These are phyloP conservation scores for Panagrolaimus sp. DNA, from an alignment of 1,140 invertebrate genomes.

Conservation along the genomic window DNA sequence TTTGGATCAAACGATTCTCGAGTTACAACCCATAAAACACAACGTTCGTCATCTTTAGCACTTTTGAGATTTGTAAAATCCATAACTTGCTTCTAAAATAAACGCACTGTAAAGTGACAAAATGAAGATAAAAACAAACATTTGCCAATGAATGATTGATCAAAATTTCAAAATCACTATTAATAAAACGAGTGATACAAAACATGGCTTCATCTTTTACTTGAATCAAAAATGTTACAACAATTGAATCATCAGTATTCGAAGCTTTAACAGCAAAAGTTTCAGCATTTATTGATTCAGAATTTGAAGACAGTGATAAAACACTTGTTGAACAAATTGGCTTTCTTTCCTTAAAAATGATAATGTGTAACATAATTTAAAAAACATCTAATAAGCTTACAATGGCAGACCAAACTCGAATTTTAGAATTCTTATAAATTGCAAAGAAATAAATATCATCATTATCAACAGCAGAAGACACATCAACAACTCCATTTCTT, in stretches of 20 bases:
- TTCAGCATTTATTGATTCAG: too few relatives aligned
- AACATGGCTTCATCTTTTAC: too few relatives aligned
- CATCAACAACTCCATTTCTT: neutral
- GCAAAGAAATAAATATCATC: neutral
- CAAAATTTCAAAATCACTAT: neutral
- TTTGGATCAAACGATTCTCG: neutral
- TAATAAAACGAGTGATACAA: too few relatives aligned
- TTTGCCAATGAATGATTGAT: too few relatives aligned
- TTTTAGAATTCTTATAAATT: neutral
- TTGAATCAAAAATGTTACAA: too few relatives aligned
- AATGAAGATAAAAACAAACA: too few relatives aligned
- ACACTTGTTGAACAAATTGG: too few relatives aligned
- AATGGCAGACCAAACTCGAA: constrained; percentile 1
- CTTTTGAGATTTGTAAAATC: neutral
- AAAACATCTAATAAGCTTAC: neutral
- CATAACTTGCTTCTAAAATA: neutral
- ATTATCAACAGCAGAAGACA: neutral
- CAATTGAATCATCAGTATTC: too few relatives aligned
- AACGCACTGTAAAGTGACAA: too few relatives aligned
- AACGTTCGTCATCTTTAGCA: neutral
- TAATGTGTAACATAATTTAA: neutral
- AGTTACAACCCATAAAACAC: neutral
- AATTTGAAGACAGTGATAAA: too few relatives aligned
- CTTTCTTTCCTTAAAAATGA: neutral
- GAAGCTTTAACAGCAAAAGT: too few relatives aligned